A percentile compares a stretch with the other conserved stretches of the same genome.
phyloP scores from a whole-genome alignment of 2,113 vertebrate genomes.

The Microcebus ravelobensis region DNA sequence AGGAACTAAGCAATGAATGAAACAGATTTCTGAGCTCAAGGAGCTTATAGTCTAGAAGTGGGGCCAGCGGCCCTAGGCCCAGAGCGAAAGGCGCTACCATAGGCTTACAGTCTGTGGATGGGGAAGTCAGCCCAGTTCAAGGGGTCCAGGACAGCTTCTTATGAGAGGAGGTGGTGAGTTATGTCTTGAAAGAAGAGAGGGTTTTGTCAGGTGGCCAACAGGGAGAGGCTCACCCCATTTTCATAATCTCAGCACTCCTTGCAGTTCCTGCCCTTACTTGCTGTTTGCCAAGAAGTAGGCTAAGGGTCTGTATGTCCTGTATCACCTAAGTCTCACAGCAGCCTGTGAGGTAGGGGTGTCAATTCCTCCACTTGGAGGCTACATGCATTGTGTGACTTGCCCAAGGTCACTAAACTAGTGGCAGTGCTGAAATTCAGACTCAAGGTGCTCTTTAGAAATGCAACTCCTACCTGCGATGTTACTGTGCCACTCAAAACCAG shows the following conservation, averaged over 20 bases:
- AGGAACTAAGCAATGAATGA: background rate
- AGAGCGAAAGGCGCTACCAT: background rate
- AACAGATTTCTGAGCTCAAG: background rate
- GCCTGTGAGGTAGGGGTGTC: background rate
- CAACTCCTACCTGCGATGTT: background rate
- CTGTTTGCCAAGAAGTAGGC: background rate
- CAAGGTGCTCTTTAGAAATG: background rate
- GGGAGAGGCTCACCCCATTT: background rate
- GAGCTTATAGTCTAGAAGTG: background rate
- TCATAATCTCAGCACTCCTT: background rate
- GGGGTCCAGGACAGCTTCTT: background rate
- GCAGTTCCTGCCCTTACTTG: background rate
- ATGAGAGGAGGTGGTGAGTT: background rate
- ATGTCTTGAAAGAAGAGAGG: background rate
- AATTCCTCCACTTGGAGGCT: background rate
- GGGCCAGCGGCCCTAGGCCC: background rate
- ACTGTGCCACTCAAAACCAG: background rate
- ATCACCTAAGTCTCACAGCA: background rate
- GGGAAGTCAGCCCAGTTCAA: background rate
- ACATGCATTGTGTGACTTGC: background rate
- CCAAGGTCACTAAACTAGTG: background rate
- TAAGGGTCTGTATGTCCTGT: rapidly evolving
- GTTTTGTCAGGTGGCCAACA: background rate
- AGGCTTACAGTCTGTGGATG: rapidly evolving
- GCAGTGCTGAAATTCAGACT: background rate